Evolutionary conservation across 1,140 invertebrate genomes (phyloP), one percentile per base, ranked within the genome.

Genomic region (Drosophila tristis): DNA sequence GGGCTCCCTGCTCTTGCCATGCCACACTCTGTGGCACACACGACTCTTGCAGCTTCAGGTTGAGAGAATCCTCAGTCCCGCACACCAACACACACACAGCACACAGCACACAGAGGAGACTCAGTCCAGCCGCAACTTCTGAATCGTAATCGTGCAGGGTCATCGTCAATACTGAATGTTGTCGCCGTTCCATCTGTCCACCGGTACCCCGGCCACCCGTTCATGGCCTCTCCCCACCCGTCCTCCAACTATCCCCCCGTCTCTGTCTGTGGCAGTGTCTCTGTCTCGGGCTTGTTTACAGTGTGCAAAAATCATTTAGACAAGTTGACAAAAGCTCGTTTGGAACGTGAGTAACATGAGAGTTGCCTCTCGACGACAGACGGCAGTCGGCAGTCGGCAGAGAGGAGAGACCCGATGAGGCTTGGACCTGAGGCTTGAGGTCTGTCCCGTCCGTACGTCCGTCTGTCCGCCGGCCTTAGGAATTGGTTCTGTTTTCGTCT

Each of bases 311-410:
- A 90, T 91, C 89, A 90, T 87, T 87, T 90, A 78, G 80, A 90
- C 87, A 87, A 87, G 82, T 90, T 90, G 89, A 90, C 89, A 90
- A 90, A 90, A 90, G 85, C 89, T 90, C 90, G 79, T 90, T 80
- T 90, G 84, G 89, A 85, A 90, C 89, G 89, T 90, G 89, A 90
- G 80, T 91, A 91, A 91, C 89, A 90, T 89, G 89, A 90, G 74
- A 39, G 35, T 39, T 39, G 35, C 8, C 35, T 39, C 85, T 62
- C 70, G 65, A 25, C 65, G 53, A 49, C 64, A 55, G 64, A 65
- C 62, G 39, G 15, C 29, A 63, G 16, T n/a, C n/a, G n/a, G n/a
- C n/a, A n/a, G 47, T 25, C 1, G 31, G 16, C 42, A 55, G 50
- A 45, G n/a, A 6, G 31, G 26, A 59, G 26, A 59, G 56, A 45